phyloP scores from a whole-genome alignment of 2,797 vertebrate genomes.

The Chrysocyon brachyurus region DNA sequence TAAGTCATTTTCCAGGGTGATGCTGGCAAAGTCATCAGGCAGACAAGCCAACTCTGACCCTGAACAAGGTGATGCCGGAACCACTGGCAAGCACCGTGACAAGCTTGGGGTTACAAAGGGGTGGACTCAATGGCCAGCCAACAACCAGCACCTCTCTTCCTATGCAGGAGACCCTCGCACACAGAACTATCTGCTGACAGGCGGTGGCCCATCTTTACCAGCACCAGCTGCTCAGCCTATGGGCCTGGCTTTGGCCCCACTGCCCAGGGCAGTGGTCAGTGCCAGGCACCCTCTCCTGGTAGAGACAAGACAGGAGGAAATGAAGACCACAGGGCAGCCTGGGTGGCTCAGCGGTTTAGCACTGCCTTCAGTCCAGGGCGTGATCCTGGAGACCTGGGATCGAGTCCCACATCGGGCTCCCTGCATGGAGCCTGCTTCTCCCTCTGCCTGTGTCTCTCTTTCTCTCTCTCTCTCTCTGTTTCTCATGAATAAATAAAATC shows the following conservation, averaged over 20 bases:
- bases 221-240: background rate
- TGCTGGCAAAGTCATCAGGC: background rate
- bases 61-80: background rate
- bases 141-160: background rate
- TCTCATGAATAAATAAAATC: no score
- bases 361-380: no score
- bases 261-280: rapidly evolving
- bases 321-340: no score
- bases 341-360: no score
- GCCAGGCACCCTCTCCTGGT: background rate
- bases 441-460: no score
- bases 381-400: no score
- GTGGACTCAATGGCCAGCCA: rapidly evolving
- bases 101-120: rapidly evolving
- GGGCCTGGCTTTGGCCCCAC: rapidly evolving
- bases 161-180: background rate
- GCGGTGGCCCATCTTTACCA: background rate
- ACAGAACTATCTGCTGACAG: rapidly evolving
- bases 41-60: background rate
- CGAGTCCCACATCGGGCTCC: no score
- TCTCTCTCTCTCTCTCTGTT: no score
- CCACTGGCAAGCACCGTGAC: rapidly evolving
- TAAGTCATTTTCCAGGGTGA: background rate
- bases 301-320: background rate
- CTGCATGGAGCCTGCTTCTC: no score